phyloP scores from a whole-genome alignment of 2,888 invertebrate genomes.

The Deladenus siricidicola region DNA sequence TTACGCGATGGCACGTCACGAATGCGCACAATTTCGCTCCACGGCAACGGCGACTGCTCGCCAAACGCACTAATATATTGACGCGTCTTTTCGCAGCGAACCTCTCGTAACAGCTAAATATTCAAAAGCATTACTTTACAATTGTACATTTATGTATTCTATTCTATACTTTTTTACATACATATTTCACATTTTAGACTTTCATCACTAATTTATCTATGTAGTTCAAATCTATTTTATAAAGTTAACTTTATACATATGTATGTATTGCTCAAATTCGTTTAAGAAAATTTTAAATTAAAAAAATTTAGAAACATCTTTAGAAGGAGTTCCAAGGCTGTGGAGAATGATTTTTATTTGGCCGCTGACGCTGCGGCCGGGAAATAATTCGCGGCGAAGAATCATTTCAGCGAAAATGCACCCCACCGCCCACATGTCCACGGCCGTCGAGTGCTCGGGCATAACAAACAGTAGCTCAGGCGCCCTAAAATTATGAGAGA shows the following conservation, averaged over 20 bases:
- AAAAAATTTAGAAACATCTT: too few species aligned
- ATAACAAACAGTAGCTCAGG: slow-evolving; percentile 48
- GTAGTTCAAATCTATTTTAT: too few species aligned
- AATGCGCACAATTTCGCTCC: slow-evolving; percentile 32
- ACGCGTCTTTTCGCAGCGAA: slow-evolving; percentile 43
- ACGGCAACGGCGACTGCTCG: slow-evolving; percentile 21
- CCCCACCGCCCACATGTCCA: slow-evolving; percentile 51
- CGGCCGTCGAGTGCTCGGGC: slow-evolving; percentile 48
- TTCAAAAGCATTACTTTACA: neutral
- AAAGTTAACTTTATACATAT: too few species aligned
- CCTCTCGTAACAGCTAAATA: slow-evolving; percentile 38
- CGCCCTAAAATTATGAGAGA: slow-evolving; percentile 33
- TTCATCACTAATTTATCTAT: too few species aligned
- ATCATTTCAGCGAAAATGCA: slow-evolving; percentile 51
- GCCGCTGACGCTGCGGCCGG: slow-evolving; percentile 43
- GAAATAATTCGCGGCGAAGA: slow-evolving; percentile 40
- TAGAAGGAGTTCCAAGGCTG: slow-evolving; percentile 40
- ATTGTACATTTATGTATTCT: too few species aligned
- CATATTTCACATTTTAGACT: too few species aligned
- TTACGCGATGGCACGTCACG: slow-evolving; percentile 9
- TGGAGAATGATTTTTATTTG: slow-evolving; percentile 46
- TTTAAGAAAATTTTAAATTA: too few species aligned
- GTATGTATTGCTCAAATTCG: too few species aligned
- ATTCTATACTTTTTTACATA: too few species aligned
- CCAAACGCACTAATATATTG: slow-evolving; percentile 38